Percentiles rank a stretch among this genome's conserved stretches.
phyloP scores from a whole-genome alignment of 2,888 invertebrate genomes.

The Hirtodrosophila cameraria region DNA sequence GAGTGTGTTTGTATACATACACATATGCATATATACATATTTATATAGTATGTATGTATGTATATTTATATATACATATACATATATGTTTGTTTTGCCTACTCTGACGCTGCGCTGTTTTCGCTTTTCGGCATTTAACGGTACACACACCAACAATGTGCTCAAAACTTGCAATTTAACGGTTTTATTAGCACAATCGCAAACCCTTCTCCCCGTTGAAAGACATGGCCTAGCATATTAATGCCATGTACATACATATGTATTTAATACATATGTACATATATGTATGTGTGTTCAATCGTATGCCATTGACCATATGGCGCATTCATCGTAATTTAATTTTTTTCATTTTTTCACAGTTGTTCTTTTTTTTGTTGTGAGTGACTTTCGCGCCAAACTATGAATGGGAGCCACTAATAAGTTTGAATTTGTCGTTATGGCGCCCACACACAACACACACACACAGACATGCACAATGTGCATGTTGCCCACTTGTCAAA shows the following conservation, averaged over 20 bases:
- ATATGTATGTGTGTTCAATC: slow-evolving; percentile 3
- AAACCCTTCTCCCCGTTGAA: slow-evolving; percentile 7
- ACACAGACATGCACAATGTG: slow-evolving; percentile 38
- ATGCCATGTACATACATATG: slow-evolving; percentile 10
- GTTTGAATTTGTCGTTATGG: slow-evolving; percentile 30
- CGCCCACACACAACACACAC: slow-evolving; percentile 53
- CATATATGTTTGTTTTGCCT: slow-evolving; percentile 13
- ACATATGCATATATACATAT: slow-evolving; percentile 14
- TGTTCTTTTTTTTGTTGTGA: slow-evolving; percentile 15
- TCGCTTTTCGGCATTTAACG: slow-evolving; percentile 33
- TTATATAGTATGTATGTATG: background rate
- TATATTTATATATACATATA: background rate
- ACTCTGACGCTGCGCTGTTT: slow-evolving; percentile 14
- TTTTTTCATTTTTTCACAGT: slow-evolving; percentile 20
- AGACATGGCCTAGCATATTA: slow-evolving; percentile 32
- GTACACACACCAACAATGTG: slow-evolving; percentile 10
- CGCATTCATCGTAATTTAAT: slow-evolving; percentile 30
- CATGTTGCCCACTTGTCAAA: slow-evolving; percentile 56
- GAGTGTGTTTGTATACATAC: background rate
- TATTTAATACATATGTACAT: background rate
- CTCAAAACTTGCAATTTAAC: slow-evolving; percentile 38
- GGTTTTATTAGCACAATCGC: slow-evolving; percentile 40
- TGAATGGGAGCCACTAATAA: slow-evolving; percentile 70
- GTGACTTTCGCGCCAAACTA: slow-evolving; percentile 26
- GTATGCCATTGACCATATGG: slow-evolving; percentile 46